phyloP scores from a whole-genome alignment of 1,140 invertebrate genomes.

The Penaeus vannamei region DNA sequence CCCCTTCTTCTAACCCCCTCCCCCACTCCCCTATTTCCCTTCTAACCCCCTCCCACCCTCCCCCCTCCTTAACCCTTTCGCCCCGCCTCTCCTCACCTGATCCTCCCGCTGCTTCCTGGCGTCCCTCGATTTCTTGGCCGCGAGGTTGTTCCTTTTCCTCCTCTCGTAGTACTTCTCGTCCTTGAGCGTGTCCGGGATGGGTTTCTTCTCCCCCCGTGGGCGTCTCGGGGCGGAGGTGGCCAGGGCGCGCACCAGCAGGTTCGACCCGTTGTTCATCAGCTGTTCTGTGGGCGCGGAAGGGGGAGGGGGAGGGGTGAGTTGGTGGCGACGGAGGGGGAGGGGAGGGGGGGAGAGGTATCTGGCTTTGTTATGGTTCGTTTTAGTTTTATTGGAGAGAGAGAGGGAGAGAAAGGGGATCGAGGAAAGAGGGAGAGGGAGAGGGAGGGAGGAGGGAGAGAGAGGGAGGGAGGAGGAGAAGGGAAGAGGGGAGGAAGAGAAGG shows the following conservation, averaged over 20 bases:
- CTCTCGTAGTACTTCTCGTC: conserved; percentile 92
- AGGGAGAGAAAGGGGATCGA: neutral
- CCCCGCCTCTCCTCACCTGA: conserved; percentile 76
- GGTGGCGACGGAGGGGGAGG: conserved; percentile 1
- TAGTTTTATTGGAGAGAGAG: conserved; percentile 5
- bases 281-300: neutral
- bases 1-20: too few relatives aligned
- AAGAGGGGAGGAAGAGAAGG: neutral
- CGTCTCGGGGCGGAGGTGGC: conserved; percentile 73
- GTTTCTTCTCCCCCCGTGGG: conserved; percentile 86
- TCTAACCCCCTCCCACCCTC: too few relatives aligned
- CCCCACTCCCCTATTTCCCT: too few relatives aligned
- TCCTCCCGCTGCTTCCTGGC: conserved; percentile 88
- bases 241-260: conserved; percentile 70
- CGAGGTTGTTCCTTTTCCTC: conserved; percentile 88
- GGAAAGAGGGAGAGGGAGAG: conserved; percentile 8
- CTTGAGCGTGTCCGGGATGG: conserved; percentile 88
- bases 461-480: neutral
- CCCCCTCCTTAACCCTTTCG: too few relatives aligned
- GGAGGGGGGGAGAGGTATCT: conserved; percentile 3
- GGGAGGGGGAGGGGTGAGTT: neutral
- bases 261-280: neutral
- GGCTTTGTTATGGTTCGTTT: neutral
- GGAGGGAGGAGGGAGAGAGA: neutral
- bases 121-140: conserved; percentile 91